Percentiles rank a stretch among this genome's conserved stretches.
phyloP scores from a whole-genome alignment of 35 echinoderm and acorn worm species.

The Strongylocentrotus purpuratus region DNA sequence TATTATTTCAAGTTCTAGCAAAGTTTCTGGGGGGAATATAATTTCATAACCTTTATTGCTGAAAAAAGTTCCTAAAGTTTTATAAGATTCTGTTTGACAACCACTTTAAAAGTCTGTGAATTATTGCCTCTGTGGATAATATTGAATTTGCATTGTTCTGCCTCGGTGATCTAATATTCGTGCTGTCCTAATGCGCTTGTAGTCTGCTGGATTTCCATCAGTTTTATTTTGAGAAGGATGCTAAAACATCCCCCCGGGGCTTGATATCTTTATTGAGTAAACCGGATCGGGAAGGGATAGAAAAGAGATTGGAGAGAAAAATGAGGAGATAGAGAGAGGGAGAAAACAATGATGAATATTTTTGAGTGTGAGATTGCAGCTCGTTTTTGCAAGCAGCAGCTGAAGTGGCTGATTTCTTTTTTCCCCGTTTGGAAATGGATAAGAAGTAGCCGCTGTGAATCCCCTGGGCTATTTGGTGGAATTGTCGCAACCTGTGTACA shows the following conservation, averaged over 20 bases:
- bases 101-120: slow-evolving; percentile 9
- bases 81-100: background rate
- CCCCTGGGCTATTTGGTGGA: slow-evolving; percentile 33
- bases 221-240: slow-evolving; percentile 41
- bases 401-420: background rate
- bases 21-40: background rate
- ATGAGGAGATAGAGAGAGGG: background rate
- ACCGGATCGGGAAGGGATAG: slow-evolving; percentile 33
- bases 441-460: background rate
- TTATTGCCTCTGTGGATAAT: background rate
- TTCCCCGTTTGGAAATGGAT: background rate
- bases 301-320: slow-evolving; percentile 19
- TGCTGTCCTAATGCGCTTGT: slow-evolving; percentile 23
- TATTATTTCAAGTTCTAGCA: background rate
- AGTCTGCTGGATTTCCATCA: slow-evolving; percentile 35
- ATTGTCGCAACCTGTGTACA: slow-evolving; percentile 11
- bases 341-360: slow-evolving; percentile 44
- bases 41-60: background rate
- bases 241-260: slow-evolving; percentile 31
- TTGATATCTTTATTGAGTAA: slow-evolving; percentile 30
- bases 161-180: slow-evolving; percentile 16
- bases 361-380: slow-evolving; percentile 12
- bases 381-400: slow-evolving; percentile 24
- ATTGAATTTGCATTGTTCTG: background rate
- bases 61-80: background rate